phyloP scores from a whole-genome alignment of 2,797 vertebrate species.

The Chrysocyon brachyurus region DNA sequence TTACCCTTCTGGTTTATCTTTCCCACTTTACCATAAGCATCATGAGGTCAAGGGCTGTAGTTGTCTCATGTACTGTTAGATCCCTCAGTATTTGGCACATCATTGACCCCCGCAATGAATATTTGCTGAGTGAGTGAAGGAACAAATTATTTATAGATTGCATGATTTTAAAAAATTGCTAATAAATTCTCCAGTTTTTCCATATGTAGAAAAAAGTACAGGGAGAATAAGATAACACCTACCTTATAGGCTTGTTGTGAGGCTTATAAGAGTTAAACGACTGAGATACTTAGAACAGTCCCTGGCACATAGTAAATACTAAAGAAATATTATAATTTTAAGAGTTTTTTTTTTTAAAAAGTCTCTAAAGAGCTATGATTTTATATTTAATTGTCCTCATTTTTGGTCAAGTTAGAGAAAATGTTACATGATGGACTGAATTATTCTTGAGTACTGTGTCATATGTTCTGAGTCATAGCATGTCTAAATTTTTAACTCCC shows the following conservation, averaged over 20 bases:
- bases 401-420: conserved; percentile 42
- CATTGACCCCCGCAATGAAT: neutral
- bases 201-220: neutral
- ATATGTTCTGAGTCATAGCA: neutral
- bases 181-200: conserved; percentile 20
- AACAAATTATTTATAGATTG: neutral
- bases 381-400: conserved; percentile 18
- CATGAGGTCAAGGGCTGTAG: neutral
- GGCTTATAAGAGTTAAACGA: neutral
- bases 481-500: neutral
- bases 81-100: neutral
- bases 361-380: neutral
- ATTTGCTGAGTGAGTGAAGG: neutral
- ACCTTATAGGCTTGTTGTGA: neutral
- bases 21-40: neutral
- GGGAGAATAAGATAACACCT: neutral
- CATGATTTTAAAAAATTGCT: neutral
- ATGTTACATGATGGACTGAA: neutral
- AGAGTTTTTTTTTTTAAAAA: neutral
- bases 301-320: neutral
- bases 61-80: neutral
- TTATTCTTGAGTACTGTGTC: neutral
- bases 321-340: neutral
- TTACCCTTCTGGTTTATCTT: neutral
- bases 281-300: neutral